A percentile compares a stretch with the other conserved stretches of the same genome.
Conservation (phyloP, 2,797 vertebrate genomes). For the Graptemys geographica region DNA sequence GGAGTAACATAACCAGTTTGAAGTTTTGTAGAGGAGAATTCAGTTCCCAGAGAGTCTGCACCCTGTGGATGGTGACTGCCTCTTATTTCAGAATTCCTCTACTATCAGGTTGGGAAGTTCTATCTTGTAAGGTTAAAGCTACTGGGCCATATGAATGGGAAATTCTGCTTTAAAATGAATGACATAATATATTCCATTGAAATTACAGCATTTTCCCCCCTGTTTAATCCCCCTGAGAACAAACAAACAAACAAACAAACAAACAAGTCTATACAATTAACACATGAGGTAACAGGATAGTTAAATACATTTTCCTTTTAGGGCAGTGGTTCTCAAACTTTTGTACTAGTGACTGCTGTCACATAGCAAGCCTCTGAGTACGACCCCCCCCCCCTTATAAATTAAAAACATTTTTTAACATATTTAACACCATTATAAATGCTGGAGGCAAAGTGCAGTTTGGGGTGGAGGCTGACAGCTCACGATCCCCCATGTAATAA, state of each 20-base stretch:
- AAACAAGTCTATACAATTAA: not conserved
- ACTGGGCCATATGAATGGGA: fast-evolving
- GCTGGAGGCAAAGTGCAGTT: no score
- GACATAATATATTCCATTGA: not conserved
- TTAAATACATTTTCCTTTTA: not conserved
- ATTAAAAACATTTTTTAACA: no score
- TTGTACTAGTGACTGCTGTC: no score
- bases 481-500: no score
- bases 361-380: no score
- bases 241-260: not conserved
- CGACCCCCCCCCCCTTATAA: no score
- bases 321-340: no score
- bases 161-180: not conserved
- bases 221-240: not conserved
- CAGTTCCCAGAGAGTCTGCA: not conserved
- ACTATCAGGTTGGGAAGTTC: fast-evolving
- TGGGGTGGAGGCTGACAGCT: no score
- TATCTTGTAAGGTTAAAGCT: not conserved
- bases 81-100: not conserved
- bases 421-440: no score
- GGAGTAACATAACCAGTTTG: not conserved
- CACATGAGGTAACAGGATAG: not conserved
- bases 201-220: not conserved
- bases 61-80: not conserved
- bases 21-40: not conserved